Evolutionary conservation across 2,797 vertebrate species (phyloP).

Genomic region (Phrynocephalus forsythii): DNA sequence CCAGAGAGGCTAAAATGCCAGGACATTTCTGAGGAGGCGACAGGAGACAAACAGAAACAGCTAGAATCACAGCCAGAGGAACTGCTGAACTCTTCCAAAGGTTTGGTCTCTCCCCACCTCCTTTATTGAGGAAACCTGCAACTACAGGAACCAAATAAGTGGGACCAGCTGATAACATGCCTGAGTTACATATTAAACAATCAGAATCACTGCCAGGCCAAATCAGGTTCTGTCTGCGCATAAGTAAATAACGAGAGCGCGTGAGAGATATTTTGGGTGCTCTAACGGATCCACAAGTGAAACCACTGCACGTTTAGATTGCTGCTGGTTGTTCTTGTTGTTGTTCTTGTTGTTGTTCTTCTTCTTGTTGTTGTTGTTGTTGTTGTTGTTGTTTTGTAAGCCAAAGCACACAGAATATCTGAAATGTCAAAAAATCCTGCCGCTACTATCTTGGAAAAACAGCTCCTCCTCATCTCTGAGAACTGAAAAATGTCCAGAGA

Average conservation of each 20-base stretch:
- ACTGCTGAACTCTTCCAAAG: neutral
- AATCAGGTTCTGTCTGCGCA: neutral
- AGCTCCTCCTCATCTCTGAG: slow-evolving; percentile 64
- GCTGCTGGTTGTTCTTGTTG: neutral
- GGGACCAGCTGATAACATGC: neutral
- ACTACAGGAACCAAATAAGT: neutral
- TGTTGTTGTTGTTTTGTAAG: neutral
- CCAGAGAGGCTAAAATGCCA: neutral
- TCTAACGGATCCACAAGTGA: neutral
- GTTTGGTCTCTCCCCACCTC: neutral
- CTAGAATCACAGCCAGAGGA: neutral
- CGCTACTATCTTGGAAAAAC: slow-evolving; percentile 70
- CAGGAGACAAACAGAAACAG: neutral
- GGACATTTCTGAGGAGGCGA: neutral
- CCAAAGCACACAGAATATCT: slow-evolving; percentile 19
- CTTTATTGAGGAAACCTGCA: neutral
- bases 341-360: no score
- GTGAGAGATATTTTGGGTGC: slow-evolving; percentile 15
- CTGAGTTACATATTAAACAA: neutral
- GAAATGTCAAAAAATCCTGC: slow-evolving; percentile 59
- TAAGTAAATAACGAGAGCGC: neutral
- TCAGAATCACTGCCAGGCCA: slow-evolving; percentile 31
- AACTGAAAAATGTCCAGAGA: slow-evolving; percentile 63
- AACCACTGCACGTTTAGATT: slow-evolving; percentile 34
- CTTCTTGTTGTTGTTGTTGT: no score